Conservation (phyloP, 2,888 invertebrate species). For the Lepidonotus clava region DNA sequence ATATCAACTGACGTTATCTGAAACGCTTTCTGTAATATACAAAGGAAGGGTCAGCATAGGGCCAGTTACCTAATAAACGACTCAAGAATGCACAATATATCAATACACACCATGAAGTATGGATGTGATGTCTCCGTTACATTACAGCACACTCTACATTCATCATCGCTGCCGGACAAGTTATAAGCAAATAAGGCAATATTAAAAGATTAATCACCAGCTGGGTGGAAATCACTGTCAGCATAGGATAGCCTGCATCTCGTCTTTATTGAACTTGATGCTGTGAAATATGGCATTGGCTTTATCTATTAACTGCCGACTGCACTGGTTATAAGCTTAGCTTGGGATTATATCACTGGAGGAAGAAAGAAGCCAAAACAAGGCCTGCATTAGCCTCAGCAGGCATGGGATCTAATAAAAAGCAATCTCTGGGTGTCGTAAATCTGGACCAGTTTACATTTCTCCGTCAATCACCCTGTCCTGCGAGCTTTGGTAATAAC, state of each 20-base stretch:
- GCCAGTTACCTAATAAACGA: no score
- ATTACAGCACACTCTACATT: no score
- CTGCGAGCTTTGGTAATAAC: no score
- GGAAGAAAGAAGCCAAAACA: not conserved
- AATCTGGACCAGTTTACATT: not conserved
- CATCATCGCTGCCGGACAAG: no score
- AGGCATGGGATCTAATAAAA: not conserved
- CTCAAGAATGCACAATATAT: no score
- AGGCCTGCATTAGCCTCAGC: not conserved
- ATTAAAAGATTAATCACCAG: not conserved
- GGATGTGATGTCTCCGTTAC: no score
- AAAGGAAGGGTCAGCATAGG: no score
- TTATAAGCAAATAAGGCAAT: not conserved
- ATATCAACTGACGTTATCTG: no score
- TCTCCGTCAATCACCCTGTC: no score
- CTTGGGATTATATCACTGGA: not conserved
- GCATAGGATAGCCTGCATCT: not conserved
- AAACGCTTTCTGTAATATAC: no score
- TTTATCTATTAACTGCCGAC: not conserved
- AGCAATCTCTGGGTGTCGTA: not conserved
- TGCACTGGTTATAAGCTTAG: no score
- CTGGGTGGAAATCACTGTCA: not conserved
- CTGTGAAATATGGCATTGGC: not conserved
- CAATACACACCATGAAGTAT: no score
- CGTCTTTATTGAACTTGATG: not conserved